phyloP scores from a whole-genome alignment of 2,888 invertebrate genomes.

The Melanostoma scalare region DNA sequence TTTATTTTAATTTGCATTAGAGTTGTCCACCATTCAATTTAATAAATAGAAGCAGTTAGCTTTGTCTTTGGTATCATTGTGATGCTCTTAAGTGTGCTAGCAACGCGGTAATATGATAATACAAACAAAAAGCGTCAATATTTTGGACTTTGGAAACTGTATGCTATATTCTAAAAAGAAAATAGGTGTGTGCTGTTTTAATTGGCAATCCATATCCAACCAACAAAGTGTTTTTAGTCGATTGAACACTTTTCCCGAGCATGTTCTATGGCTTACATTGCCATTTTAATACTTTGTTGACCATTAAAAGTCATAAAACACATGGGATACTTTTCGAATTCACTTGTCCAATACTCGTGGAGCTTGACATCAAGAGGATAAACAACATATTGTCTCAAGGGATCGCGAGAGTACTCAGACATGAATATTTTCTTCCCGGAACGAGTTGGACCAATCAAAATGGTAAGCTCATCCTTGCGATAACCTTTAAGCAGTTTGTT shows the following conservation, averaged over 20 bases:
- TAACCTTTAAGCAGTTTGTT: conserved; percentile 92
- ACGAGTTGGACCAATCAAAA: conserved; percentile 97
- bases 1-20: conserved; percentile 1
- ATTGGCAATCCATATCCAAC: background rate
- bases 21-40: background rate
- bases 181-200: conserved; percentile 29
- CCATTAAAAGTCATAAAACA: conserved; percentile 98
- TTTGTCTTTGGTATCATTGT: conserved; percentile 52
- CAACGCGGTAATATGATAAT: conserved; percentile 26
- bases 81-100: conserved; percentile 27
- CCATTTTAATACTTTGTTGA: conserved; percentile 92
- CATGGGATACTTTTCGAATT: conserved; percentile 93
- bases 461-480: conserved; percentile 95
- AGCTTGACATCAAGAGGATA: conserved; percentile 88
- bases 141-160: conserved; percentile 22
- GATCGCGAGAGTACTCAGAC: conserved; percentile 97
- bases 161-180: conserved; percentile 11
- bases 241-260: conserved; percentile 86
- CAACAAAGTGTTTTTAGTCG: conserved; percentile 76
- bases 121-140: conserved; percentile 32
- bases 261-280: conserved; percentile 96
- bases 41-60: conserved; percentile 31
- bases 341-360: conserved; percentile 88
- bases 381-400: conserved; percentile 94
- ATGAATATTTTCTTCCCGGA: conserved; percentile 98